Evolutionary conservation across 2,888 invertebrate genomes (phyloP).

Genomic region (Cremastobaeus sp.): DNA sequence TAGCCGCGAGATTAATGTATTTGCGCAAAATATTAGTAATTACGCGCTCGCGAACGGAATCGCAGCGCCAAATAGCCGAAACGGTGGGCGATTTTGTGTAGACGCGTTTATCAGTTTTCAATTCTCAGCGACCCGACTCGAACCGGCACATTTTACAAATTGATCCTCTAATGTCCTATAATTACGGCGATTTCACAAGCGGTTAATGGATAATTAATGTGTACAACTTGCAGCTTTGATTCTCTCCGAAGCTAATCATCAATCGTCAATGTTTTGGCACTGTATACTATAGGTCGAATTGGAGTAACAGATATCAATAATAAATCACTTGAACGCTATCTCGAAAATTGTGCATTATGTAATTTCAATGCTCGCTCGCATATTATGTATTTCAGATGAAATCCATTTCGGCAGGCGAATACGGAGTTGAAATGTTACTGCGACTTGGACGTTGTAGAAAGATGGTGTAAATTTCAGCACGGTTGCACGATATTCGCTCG

Average conservation of each 20-base stretch:
- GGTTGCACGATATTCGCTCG: no score
- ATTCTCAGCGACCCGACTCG: neutral
- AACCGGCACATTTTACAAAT: slow-evolving; percentile 3
- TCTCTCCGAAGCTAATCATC: no score
- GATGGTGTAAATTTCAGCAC: no score
- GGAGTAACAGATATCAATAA: neutral
- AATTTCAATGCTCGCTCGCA: no score
- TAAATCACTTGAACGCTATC: slow-evolving; percentile 1
- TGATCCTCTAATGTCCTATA: neutral
- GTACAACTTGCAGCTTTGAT: neutral
- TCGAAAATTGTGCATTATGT: slow-evolving; percentile 18
- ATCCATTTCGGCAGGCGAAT: neutral
- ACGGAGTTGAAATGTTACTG: no score
- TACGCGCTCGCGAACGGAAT: neutral
- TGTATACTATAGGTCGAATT: no score
- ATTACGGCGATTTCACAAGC: neutral
- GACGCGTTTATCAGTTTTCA: slow-evolving; percentile 14
- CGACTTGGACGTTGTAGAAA: no score
- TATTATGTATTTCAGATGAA: no score
- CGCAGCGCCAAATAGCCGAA: no score
- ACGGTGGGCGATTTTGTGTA: neutral
- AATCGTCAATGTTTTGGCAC: slow-evolving; percentile 3
- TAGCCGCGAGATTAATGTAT: slow-evolving; percentile 38
- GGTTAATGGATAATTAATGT: neutral
- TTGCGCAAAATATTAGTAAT: slow-evolving; percentile 26